phyloP scores from a whole-genome alignment of 2,113 vertebrate species.

The Lophura nycthemera region DNA sequence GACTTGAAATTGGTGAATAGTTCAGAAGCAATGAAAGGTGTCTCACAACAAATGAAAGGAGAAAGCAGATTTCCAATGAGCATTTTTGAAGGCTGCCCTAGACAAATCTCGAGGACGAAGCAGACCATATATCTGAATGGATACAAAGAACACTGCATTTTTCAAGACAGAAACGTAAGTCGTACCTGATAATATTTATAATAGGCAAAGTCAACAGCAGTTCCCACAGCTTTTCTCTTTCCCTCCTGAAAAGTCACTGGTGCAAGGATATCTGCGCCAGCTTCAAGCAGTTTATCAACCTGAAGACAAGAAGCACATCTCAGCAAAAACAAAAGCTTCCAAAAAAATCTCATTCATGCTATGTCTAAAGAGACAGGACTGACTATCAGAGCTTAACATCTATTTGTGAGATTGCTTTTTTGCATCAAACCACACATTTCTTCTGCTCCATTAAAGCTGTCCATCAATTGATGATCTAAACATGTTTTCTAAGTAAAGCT shows the following conservation, averaged over 20 bases:
- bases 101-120: neutral
- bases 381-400: neutral
- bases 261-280: neutral
- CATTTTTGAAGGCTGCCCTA: neutral
- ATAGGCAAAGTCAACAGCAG: neutral
- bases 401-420: neutral
- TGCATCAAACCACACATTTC: neutral
- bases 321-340: neutral
- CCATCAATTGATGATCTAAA: neutral
- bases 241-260: neutral
- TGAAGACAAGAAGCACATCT: neutral
- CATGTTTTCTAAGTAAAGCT: neutral
- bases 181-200: neutral
- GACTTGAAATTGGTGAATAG: neutral
- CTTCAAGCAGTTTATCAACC: neutral
- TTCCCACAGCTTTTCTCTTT: neutral
- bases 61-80: neutral
- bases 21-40: neutral
- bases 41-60: neutral
- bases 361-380: neutral
- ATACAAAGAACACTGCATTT: neutral
- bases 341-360: neutral
- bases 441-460: neutral
- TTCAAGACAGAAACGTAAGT: neutral
- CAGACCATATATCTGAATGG: too few species aligned